Evolutionary conservation across 2,113 vertebrate species (phyloP), one percentile per base, ranked within the genome.

Genomic region (Macheiramphus alcinus): DNA sequence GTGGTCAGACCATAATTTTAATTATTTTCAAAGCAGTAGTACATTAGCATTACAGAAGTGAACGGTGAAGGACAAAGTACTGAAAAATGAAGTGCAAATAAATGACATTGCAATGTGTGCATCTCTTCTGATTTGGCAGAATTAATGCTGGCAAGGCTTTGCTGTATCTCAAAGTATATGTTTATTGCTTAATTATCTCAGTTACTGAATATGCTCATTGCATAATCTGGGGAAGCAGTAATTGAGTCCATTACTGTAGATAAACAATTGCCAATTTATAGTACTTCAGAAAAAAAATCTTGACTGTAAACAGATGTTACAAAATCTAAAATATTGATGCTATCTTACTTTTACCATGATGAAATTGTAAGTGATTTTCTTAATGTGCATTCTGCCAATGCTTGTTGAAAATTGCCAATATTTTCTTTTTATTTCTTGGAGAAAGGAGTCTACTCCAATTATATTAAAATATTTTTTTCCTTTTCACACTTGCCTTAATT

Each of bases 231-330:
- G 78, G 56, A 94, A 93, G 76, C 70, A 93, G 78, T 93, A 97
- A 96, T 94, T 96, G 88, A 88, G 90, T 94, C 93, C 90, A 74
- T 97, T 95, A 88, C 88, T 92, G 93, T 91, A 89, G 70, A 95
- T 93, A 93, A 97, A 96, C 87, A 97, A 96, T 96, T 92, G 93
- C 66, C 92, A 91, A 95, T 93, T 97, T 96, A 91, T 86, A 87
- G 75, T 89, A 66, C 88, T 96, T 92, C 42, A 95, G 73, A 71
- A 92, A 80, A 94, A 96, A 95, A 88, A 21, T 72, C 66, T 88
- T 88, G 61, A 66, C 79, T 96, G 79, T 94, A 97, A 96, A 92
- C 94, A 97, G 81, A 95, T 95, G 65, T 95, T 91, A 90, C 40
- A 78, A 79, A 85, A 80, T 59, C 59, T 91, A 76, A 94, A 93